phyloP scores from a whole-genome alignment of 2,888 invertebrate genomes.

The Mythimna impura region DNA sequence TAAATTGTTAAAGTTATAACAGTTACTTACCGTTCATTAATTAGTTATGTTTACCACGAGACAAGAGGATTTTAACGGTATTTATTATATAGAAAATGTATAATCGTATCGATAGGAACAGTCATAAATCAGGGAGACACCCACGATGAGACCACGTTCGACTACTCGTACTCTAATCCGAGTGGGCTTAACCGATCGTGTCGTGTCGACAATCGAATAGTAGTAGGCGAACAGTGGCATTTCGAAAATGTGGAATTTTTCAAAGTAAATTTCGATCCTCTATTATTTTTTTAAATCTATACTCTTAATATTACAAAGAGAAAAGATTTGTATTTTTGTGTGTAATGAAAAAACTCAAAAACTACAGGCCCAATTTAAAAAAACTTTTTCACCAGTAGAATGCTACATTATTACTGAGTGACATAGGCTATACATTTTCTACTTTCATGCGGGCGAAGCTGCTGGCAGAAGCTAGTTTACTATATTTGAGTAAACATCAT shows the following conservation, averaged over 20 bases:
- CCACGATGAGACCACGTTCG: slow-evolving; percentile 78
- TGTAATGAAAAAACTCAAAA: no score
- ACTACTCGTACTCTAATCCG: slow-evolving; percentile 74
- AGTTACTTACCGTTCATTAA: slow-evolving; percentile 51
- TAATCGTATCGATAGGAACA: slow-evolving; percentile 69
- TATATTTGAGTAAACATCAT: no score
- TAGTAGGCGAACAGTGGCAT: slow-evolving; percentile 45
- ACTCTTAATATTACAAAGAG: no score
- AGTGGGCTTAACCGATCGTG: slow-evolving; percentile 75
- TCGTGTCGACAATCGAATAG: slow-evolving; percentile 73
- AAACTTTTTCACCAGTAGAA: no score
- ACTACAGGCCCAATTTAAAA: no score
- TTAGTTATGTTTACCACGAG: slow-evolving; percentile 57
- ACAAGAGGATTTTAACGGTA: slow-evolving; percentile 68
- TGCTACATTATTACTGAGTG: no score
- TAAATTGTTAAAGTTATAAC: slow-evolving; percentile 22
- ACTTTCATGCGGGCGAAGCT: no score
- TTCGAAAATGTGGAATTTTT: slow-evolving; percentile 17
- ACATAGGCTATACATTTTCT: no score
- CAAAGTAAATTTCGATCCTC: neutral
- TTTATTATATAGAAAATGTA: slow-evolving; percentile 75
- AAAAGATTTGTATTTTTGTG: no score
- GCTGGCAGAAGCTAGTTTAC: no score
- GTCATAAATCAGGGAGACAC: slow-evolving; percentile 86
- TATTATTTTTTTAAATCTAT: neutral